Evolutionary conservation across 2,888 invertebrate genomes (phyloP), one percentile per base, ranked within the genome.

Genomic region (Capitulum mitella): DNA sequence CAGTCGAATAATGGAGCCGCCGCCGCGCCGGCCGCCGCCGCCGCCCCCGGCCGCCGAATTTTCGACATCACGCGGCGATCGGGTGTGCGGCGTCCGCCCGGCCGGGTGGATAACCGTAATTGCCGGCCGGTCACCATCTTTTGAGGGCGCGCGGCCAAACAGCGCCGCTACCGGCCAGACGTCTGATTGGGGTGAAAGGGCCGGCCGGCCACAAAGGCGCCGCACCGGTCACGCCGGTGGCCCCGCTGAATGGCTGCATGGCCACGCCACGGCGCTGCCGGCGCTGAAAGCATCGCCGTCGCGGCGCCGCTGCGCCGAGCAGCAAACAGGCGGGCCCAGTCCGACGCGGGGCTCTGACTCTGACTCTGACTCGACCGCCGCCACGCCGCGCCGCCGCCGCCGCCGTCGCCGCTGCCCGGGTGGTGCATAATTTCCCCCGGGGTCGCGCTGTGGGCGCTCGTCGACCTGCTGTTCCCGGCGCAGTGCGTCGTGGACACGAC

Each of bases 131-230:
- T 40, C 70, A 22, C 70, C 70, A 70, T 70, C 70, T 70, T 58
- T 70, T 70, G 37, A 37, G 70, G 64, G 34, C 70, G 26, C 26
- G 37, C 34, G 2, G 37, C 40, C 70, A 70, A 70, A 70, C 70
- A 70, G 70, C 22, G 16, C 22, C 70, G 40, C 70, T 70, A 70
- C 70, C 26, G 70, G 8, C 70, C 26, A 40, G 8, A 12, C 70
- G 26, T 37, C 70, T 70, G 70, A 70, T 70, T 70, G 70, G 37
- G 70, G 70, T 70, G 70, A 70, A 70, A 70, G 70, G 70, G 70
- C 40, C 64, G 64, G 64, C 34, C 34, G 64, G 64, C 29, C 40
- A 10, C 37, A 37, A 70, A 64, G 8, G 32, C 64, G 64, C 12
- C 58, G 58, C n/a, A 29, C 29, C 29, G 58, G 29, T 12, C 29